Percentiles rank a stretch among this genome's conserved stretches.
Conservation (phyloP, 2,888 invertebrate genomes). For the Glomeris marginata region DNA sequence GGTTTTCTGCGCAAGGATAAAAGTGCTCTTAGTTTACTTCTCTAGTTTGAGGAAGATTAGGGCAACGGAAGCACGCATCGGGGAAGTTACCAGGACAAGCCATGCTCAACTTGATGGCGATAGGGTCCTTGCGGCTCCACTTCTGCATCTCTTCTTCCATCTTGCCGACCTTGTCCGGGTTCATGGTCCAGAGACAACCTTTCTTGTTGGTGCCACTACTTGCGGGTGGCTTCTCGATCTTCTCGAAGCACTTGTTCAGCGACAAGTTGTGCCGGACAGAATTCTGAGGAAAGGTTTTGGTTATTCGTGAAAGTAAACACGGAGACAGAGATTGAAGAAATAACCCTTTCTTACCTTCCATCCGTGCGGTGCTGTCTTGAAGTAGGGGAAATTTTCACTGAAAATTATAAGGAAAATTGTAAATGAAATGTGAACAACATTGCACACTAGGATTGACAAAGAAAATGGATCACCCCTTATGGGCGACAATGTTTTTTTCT, state of each 20-base stretch:
- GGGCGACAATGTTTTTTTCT: too few species aligned
- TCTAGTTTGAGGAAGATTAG: too few species aligned
- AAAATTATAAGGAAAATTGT: slow-evolving; percentile 28
- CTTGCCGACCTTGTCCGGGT: slow-evolving; percentile 83
- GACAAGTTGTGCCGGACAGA: slow-evolving; percentile 95
- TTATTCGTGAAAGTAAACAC: slow-evolving; percentile 7
- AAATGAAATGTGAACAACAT: too few species aligned
- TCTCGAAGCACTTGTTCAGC: slow-evolving; percentile 95
- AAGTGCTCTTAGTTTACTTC: too few species aligned
- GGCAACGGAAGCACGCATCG: too few species aligned
- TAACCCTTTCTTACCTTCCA: slow-evolving; percentile 75
- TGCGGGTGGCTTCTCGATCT: slow-evolving; percentile 82
- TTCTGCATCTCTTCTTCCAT: slow-evolving; percentile 98
- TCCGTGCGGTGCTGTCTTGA: slow-evolving; percentile 93
- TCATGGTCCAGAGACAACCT: slow-evolving; percentile 92
- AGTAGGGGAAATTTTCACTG: slow-evolving; percentile 95
- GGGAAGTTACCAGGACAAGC: slow-evolving; percentile 60
- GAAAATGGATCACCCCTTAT: too few species aligned
- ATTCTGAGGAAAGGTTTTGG: slow-evolving; percentile 36
- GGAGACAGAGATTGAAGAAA: too few species aligned
- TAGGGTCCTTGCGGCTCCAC: slow-evolving; percentile 90
- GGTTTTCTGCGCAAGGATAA: too few species aligned
- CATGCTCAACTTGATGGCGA: slow-evolving; percentile 85
- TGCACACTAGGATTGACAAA: too few species aligned
- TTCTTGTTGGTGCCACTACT: slow-evolving; percentile 34